Base-by-base conservation (phyloP, 2,113 vertebrate species). In the Poeciliopsis occidentalis region DNA sequence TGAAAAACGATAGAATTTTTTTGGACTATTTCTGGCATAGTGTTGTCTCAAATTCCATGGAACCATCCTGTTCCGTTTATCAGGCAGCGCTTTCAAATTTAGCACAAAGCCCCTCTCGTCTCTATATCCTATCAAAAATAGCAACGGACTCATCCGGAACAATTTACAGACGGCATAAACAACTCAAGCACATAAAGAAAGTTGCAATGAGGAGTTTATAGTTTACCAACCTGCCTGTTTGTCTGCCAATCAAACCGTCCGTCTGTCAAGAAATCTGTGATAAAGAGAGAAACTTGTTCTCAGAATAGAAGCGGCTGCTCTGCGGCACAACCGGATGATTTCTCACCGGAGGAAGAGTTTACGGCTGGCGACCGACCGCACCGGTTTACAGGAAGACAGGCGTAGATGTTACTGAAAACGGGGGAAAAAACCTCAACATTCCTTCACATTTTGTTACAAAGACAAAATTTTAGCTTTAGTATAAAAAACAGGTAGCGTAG, bases 281-380 rank as follows among this genome's bases (percentile, higher is more conserved):
- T 74, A 80, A 74, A 76, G 76, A 86, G 74, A 79, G 69, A 67
- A 63, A 64, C 57, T 31, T 77, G 82, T 71, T 85, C 85, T 88
- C 80, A 73, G 86, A 87, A 88, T 85, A 88, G 82, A 88, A 73
- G 69, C 73, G 51, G 76, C 85, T 84, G 82, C 37, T 81, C 60
- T 26, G n/a, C 32, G 10, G 34, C 47, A 19, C 72, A 17, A 69
- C 75, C 65, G 69, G 41, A 63, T 17, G 73, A 74, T 82, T 60
- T 54, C 71, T 82, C 75, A 72, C 82, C n/a, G 61, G 84, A 77
- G 82, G 41, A 69, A 57, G 13, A 7, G 62, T 71, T 37, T 68
- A 73, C 64, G 3, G 65, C 65, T 66, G 69, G 81, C 73, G 67
- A 41, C 39, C 73, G 67, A 41, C 39, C 32, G 60, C 66, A 8